These are phyloP conservation scores for Pristiophorus japonicus DNA, from an alignment of 2,113 vertebrate genomes.

Conservation along the genomic window DNA sequence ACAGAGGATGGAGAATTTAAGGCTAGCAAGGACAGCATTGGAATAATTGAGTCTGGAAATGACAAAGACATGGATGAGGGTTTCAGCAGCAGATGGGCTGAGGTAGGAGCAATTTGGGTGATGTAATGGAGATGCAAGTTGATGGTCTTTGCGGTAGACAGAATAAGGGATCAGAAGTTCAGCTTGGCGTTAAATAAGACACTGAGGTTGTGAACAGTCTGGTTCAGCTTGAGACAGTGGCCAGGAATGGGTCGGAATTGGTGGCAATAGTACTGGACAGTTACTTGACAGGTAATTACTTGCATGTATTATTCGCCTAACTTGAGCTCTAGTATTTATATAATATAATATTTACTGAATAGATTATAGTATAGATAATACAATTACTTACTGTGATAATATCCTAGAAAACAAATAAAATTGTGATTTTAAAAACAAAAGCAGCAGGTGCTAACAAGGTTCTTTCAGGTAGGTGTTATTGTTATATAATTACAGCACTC, in stretches of 20 bases:
- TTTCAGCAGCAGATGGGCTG: not conserved
- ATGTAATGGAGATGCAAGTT: not conserved
- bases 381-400: slow-evolving; percentile 11
- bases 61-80: not conserved
- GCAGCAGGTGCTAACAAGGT: no score
- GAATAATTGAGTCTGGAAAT: not conserved
- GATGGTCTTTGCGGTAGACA: not conserved
- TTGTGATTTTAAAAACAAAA: not conserved
- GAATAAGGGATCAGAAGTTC: not conserved
- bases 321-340: not conserved
- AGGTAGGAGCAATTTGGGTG: not conserved
- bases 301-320: not conserved
- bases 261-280: not conserved
- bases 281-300: not conserved
- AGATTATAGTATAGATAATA: not conserved
- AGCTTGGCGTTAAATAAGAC: not conserved
- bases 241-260: not conserved
- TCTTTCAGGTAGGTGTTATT: not conserved
- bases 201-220: not conserved
- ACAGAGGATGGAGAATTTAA: not conserved
- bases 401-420: not conserved
- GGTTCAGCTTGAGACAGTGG: not conserved
- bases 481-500: not conserved
- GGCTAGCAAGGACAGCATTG: not conserved
- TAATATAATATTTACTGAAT: not conserved